phyloP scores from a whole-genome alignment of 1,140 invertebrate species.

The Anastrepha ludens region DNA sequence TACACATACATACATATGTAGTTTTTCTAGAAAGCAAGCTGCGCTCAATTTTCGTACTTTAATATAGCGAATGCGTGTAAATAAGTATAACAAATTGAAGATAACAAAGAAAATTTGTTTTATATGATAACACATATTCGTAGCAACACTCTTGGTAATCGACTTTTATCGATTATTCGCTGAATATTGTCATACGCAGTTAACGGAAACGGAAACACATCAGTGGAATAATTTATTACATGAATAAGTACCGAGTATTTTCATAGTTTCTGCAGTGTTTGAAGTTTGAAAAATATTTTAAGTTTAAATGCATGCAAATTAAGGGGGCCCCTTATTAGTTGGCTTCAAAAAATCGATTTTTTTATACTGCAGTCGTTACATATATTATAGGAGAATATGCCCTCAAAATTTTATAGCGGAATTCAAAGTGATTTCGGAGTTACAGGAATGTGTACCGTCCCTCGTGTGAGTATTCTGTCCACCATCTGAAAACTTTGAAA shows the following conservation, averaged over 20 bases:
- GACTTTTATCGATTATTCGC: conserved; percentile 35
- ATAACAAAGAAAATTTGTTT: not conserved
- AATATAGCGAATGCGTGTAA: not conserved
- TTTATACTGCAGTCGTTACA: no score
- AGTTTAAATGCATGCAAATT: no score
- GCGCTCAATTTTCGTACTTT: not conserved
- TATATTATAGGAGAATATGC: no score
- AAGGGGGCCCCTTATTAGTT: no score
- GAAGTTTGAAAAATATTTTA: not conserved
- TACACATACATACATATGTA: not conserved
- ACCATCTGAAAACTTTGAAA: no score
- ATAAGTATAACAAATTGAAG: not conserved
- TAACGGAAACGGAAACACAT: conserved; percentile 38
- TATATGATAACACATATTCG: not conserved
- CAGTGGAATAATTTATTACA: conserved; percentile 6
- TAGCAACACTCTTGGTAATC: conserved; percentile 33
- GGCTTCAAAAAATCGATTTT: no score
- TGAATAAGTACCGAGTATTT: conserved; percentile 34
- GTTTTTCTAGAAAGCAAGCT: not conserved
- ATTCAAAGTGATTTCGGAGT: no score
- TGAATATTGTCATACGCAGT: not conserved
- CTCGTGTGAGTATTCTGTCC: no score
- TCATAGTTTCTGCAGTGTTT: not conserved
- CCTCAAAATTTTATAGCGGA: no score
- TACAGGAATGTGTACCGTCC: no score